Evolutionary conservation across 1,140 invertebrate species (phyloP).

Genomic region (Diorhabda sublineata): DNA sequence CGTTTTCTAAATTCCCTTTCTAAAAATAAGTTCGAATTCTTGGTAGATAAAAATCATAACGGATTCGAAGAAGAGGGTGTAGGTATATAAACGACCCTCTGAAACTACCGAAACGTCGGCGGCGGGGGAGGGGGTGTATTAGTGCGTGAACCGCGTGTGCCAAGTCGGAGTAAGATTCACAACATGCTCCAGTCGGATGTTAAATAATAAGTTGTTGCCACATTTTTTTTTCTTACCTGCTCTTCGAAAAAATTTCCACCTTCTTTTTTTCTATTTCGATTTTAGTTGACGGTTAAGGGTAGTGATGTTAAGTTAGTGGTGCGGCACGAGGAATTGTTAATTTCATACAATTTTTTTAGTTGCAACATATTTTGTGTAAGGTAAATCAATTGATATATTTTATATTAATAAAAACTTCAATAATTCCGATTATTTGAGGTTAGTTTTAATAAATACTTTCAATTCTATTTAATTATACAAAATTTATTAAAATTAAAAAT

Average conservation of each 20-base stretch:
- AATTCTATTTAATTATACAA: too few species aligned
- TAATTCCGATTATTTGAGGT: too few species aligned
- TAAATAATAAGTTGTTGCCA: conserved; percentile 1
- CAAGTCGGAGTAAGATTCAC: conserved; percentile 1
- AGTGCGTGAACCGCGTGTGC: conserved; percentile 17
- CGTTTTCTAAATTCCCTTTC: too few species aligned
- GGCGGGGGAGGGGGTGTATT: conserved; percentile 11
- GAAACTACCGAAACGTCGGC: background rate
- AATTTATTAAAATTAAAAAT: too few species aligned
- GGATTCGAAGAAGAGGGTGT: conserved; percentile 11
- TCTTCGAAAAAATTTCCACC: conserved; percentile 1
- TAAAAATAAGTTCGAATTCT: too few species aligned
- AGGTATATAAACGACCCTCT: conserved; percentile 8
- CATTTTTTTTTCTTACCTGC: conserved; percentile 15
- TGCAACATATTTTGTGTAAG: too few species aligned
- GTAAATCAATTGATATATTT: too few species aligned
- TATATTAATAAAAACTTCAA: too few species aligned
- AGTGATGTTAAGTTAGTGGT: too few species aligned
- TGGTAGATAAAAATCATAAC: conserved; percentile 3
- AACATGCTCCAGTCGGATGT: conserved; percentile 16
- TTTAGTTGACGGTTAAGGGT: background rate
- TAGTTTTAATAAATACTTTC: too few species aligned
- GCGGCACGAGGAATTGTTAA: too few species aligned
- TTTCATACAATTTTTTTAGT: too few species aligned
- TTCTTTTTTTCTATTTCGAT: background rate